Evolutionary conservation across 2,888 invertebrate species (phyloP).

Genomic region (Notocelia uddmanniana): DNA sequence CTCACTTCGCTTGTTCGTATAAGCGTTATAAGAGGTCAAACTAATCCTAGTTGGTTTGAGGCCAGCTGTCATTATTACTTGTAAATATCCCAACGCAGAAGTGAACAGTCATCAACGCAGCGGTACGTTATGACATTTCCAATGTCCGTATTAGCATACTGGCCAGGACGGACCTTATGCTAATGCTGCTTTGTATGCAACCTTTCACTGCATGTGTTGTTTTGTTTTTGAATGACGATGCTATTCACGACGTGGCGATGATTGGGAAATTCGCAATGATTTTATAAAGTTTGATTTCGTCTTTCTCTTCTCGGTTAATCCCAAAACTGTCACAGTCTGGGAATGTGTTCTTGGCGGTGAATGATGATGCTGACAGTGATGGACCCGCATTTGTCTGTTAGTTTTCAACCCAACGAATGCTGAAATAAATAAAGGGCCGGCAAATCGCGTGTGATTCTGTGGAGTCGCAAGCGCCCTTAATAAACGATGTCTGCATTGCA

Average conservation of each 20-base stretch:
- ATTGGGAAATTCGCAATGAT: conserved; percentile 21
- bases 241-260: conserved; percentile 1
- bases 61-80: not conserved
- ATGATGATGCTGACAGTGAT: too few relatives aligned
- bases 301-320: not conserved
- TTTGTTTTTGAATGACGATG: conserved; percentile 33
- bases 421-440: too few relatives aligned
- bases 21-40: not conserved
- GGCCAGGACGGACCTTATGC: conserved; percentile 73
- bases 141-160: conserved; percentile 77
- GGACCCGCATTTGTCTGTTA: too few relatives aligned
- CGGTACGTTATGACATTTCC: conserved; percentile 74
- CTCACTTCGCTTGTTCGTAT: too few relatives aligned
- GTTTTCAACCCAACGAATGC: too few relatives aligned
- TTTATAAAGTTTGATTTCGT: not conserved
- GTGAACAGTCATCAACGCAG: conserved; percentile 79
- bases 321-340: too few relatives aligned
- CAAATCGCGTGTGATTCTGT: too few relatives aligned
- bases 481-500: too few relatives aligned
- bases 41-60: not conserved
- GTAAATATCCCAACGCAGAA: conserved; percentile 56
- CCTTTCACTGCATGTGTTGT: conserved; percentile 62
- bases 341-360: too few relatives aligned
- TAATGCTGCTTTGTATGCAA: conserved; percentile 65
- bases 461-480: too few relatives aligned